Base-by-base conservation (phyloP, 2,797 vertebrate genomes). In the Galagoides demidoff region DNA sequence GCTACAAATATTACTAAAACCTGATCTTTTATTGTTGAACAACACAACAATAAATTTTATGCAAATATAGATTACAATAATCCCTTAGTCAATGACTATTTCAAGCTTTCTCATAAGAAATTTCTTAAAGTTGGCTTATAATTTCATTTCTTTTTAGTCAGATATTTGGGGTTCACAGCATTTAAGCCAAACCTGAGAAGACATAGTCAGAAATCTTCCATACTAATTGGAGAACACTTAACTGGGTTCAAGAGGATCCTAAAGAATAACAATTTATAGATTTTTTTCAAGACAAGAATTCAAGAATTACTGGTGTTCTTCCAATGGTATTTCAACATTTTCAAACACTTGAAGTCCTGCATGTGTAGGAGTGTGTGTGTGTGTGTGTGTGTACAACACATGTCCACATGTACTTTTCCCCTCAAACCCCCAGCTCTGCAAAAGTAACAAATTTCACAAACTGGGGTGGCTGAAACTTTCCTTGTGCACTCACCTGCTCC, bases 401-500 rank as follows among this genome's bases (percentile, higher is more conserved):
- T 17, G 17, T 43, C 20, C 8, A 5, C 25, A 7, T 16, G 14
- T 11, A 10, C 43, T n/a, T 73, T 76, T 8, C 49, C 43, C 19
- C 66, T 14, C 49, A 22, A 85, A 17, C 1, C 20, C 43, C 52
- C 27, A 22, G n/a, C 34, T 39, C 10, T 10, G 74, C 37, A 84
- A 71, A 74, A 74, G 70, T 2, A 83, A 90, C 20, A 29, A 61
- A 68, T 3, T 0, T 94, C 89, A 52, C 71, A 57, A 0, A 6
- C 9, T 39, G 81, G 8, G 81, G 7, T 14, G 45, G 61, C 31
- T 31, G 14, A 14, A 20, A 5, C 17, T 2, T 1, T 7, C 13
- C 12, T 94, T 71, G 81, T 7, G 66, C 92, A 95, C 98, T 97
- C 76, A 99, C 99, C 99, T 99, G 99, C 95, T 99, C 99, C 34